Evolutionary conservation across 1,140 invertebrate genomes (phyloP).

Genomic region (Xylocopa sonorina): DNA sequence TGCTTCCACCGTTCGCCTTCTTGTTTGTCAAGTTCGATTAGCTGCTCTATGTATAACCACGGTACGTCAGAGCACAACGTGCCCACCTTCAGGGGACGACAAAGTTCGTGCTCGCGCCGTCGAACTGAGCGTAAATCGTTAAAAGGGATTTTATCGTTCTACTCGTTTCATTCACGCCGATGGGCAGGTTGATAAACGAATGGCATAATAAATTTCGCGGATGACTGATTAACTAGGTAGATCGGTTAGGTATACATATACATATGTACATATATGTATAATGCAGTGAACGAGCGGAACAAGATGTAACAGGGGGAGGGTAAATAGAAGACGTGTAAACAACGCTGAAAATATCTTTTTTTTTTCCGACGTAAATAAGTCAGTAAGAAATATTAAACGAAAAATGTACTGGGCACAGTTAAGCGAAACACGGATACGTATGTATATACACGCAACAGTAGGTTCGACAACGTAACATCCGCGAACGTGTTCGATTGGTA

Average conservation of each 20-base stretch:
- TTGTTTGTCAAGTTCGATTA: background rate
- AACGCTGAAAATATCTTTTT: too few relatives aligned
- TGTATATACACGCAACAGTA: background rate
- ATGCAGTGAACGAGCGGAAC: too few relatives aligned
- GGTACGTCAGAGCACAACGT: too few relatives aligned
- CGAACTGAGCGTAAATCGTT: background rate
- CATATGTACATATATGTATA: background rate
- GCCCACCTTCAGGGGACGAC: too few relatives aligned
- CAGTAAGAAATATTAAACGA: too few relatives aligned
- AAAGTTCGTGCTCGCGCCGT: too few relatives aligned
- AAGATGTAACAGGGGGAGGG: background rate
- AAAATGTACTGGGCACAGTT: background rate
- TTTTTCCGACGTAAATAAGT: too few relatives aligned
- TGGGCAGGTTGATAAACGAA: background rate
- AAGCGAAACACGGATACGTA: background rate
- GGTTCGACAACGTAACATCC: background rate
- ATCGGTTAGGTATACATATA: slow-evolving; percentile 7
- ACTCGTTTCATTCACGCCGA: slow-evolving; percentile 2
- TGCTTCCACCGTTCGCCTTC: slow-evolving; percentile 17
- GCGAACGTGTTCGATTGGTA: background rate
- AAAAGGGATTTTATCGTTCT: slow-evolving; percentile 23
- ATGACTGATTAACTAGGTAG: slow-evolving; percentile 26
- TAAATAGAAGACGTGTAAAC: too few relatives aligned
- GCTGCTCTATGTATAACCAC: too few relatives aligned
- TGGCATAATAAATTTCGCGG: background rate